These are phyloP conservation scores for Menidia menidia DNA, from an alignment of 2,797 vertebrate genomes.

Conservation along the genomic window DNA sequence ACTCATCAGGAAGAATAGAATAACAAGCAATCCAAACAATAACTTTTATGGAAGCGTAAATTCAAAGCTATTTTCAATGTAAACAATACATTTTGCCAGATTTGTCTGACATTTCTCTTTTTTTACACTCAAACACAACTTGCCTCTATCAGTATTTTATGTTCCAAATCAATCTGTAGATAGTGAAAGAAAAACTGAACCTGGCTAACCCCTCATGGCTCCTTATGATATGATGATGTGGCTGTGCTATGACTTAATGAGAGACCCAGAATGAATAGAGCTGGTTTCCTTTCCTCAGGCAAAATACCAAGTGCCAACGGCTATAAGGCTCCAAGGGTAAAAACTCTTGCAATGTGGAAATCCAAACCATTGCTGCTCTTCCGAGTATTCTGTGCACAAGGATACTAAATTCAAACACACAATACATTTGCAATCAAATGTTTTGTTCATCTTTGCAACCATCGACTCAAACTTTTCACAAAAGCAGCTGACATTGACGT, in stretches of 20 bases:
- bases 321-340: constrained; percentile 63
- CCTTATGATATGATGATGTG: constrained; percentile 71
- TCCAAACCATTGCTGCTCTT: constrained; percentile 38
- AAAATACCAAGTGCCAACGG: constrained; percentile 75
- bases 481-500: background rate
- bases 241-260: constrained; percentile 68
- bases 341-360: constrained; percentile 64
- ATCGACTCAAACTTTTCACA: constrained; percentile 39
- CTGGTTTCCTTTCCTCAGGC: constrained; percentile 70
- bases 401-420: constrained; percentile 19
- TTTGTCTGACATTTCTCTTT: constrained; percentile 6
- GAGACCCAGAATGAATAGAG: constrained; percentile 60
- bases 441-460: constrained; percentile 53
- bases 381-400: constrained; percentile 34
- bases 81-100: background rate
- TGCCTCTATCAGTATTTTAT: constrained; percentile 53
- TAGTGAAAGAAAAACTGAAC: constrained; percentile 52
- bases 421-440: constrained; percentile 49
- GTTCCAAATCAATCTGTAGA: constrained; percentile 66
- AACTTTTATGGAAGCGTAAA: too few relatives aligned
- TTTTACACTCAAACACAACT: constrained; percentile 25
- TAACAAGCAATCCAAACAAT: background rate
- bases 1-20: background rate
- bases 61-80: background rate
- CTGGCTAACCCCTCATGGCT: constrained; percentile 39